Evolutionary conservation across 1,140 invertebrate species (phyloP).

Genomic region (honey bee (Apis mellifera)): Amel_HAv3.1 CM009935.2:563001-563500

Average conservation of each 20-base stretch:
- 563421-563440: background rate
- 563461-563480: too few relatives aligned
- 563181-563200: constrained; percentile 20
- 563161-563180: constrained; percentile 6
- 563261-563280: constrained; percentile 21
- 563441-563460: too few relatives aligned
- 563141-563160: constrained; percentile 44
- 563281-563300: constrained; percentile 37
- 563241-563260: constrained; percentile 12
- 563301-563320: constrained; percentile 12
- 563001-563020: background rate
- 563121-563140: constrained; percentile 52
- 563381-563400: background rate
- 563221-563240: constrained; percentile 18
- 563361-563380: background rate
- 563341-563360: background rate
- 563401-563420: background rate
- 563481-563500: too few relatives aligned
- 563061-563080: constrained; percentile 95
- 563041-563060: constrained; percentile 84
- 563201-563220: constrained; percentile 6
- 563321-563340: background rate
- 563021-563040: constrained; percentile 39
- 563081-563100: constrained; percentile 92
- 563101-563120: constrained; percentile 81